These are phyloP conservation scores for Ridgeia piscesae DNA, from an alignment of 1,140 invertebrate genomes.

Conservation along the genomic window DNA sequence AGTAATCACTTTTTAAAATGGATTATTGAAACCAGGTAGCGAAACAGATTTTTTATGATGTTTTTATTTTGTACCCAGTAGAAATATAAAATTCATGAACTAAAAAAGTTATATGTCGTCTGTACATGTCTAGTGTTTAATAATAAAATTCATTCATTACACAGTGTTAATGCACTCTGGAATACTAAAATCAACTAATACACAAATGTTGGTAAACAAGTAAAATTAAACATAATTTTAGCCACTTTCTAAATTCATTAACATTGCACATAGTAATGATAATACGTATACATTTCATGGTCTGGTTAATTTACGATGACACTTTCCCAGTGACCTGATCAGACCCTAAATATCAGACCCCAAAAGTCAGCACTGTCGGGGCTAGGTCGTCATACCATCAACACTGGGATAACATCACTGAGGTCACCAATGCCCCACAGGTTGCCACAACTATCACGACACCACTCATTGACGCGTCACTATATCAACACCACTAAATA, in stretches of 20 bases:
- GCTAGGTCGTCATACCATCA: background rate
- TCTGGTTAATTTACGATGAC: background rate
- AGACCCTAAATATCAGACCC: background rate
- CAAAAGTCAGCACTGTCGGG: background rate
- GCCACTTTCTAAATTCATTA: background rate
- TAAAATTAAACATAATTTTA: background rate
- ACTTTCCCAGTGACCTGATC: background rate
- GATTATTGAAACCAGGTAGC: background rate
- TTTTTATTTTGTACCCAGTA: background rate
- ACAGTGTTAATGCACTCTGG: background rate
- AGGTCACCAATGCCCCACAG: background rate
- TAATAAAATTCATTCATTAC: background rate
- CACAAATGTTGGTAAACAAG: background rate
- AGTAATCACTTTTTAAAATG: background rate
- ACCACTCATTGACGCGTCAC: background rate
- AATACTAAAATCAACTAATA: background rate
- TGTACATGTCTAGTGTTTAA: background rate
- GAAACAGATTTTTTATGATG: background rate
- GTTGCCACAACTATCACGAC: background rate
- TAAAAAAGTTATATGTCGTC: background rate
- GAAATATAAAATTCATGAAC: background rate
- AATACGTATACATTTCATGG: background rate
- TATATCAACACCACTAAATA: background rate
- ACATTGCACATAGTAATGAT: background rate
- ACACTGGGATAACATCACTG: background rate